phyloP scores from a whole-genome alignment of 35 echinoderm and acorn worm genomes.

The Heliocidaris erythrogramma region DNA sequence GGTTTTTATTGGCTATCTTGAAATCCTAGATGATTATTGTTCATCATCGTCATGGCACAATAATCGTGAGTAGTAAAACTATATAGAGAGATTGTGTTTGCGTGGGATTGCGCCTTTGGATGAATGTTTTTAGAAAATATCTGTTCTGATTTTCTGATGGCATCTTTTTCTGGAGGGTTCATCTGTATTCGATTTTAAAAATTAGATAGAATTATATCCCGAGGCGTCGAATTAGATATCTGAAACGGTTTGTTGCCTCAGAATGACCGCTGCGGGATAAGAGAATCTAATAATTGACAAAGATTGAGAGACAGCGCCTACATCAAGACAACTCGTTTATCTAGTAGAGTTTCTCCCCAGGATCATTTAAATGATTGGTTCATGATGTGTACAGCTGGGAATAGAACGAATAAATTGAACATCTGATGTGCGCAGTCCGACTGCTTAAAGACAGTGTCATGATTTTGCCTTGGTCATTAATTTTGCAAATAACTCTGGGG shows the following conservation, averaged over 20 bases:
- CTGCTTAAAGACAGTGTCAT: not conserved
- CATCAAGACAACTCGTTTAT: slow-evolving; percentile 16
- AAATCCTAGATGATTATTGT: no score
- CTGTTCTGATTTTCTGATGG: not conserved
- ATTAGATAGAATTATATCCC: not conserved
- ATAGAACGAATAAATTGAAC: not conserved
- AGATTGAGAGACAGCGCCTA: not conserved
- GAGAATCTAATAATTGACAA: not conserved
- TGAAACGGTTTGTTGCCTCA: not conserved
- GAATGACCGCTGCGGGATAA: not conserved
- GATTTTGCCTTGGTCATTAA: not conserved
- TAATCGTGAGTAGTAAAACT: no score
- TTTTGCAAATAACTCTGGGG: no score
- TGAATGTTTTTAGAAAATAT: not conserved
- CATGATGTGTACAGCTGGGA: not conserved
- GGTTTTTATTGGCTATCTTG: no score
- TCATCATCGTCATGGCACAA: no score
- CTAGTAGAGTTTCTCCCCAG: not conserved
- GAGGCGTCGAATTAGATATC: not conserved
- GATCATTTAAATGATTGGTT: not conserved
- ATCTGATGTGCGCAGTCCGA: not conserved
- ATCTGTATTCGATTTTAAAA: not conserved
- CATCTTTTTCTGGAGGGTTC: not conserved
- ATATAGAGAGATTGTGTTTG: no score
- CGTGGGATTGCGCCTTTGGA: no score